phyloP scores from a whole-genome alignment of 2,888 invertebrate species.

The Xiphydria camelus region DNA sequence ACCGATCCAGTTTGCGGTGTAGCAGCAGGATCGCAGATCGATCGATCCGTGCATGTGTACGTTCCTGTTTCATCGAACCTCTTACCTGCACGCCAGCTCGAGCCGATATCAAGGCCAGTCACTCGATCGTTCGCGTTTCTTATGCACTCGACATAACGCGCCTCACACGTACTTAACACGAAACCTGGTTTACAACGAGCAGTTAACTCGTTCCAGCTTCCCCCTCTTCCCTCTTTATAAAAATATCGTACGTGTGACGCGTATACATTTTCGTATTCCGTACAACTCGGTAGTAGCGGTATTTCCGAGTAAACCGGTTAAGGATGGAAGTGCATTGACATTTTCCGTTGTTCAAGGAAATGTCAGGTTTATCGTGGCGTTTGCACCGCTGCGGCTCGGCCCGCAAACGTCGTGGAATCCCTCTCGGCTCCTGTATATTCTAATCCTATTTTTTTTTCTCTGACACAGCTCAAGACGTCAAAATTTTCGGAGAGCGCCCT shows the following conservation, averaged over 20 bases:
- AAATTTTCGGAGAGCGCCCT: too few relatives aligned
- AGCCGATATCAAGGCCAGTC: slow-evolving; percentile 44
- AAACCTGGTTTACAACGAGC: slow-evolving; percentile 13
- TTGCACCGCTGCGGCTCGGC: too few relatives aligned
- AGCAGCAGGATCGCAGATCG: slow-evolving; percentile 2
- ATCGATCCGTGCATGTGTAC: background rate
- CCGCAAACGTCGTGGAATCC: too few relatives aligned
- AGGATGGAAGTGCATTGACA: too few relatives aligned
- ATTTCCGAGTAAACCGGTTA: too few relatives aligned
- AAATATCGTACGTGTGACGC: too few relatives aligned
- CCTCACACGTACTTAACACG: slow-evolving; percentile 12
- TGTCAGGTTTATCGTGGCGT: too few relatives aligned
- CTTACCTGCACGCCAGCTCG: slow-evolving; percentile 33
- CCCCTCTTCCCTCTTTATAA: too few relatives aligned
- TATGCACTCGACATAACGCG: slow-evolving; percentile 28
- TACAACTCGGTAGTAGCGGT: too few relatives aligned
- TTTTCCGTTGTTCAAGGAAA: too few relatives aligned
- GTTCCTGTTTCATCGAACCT: slow-evolving; percentile 18
- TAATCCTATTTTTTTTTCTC: background rate
- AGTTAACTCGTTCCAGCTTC: background rate
- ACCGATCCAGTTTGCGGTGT: slow-evolving; percentile 10
- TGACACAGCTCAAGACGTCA: too few relatives aligned
- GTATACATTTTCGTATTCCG: too few relatives aligned
- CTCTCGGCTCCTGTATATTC: background rate
- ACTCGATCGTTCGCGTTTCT: slow-evolving; percentile 44